These are phyloP conservation scores for Mesoclemmys tuberculata DNA, from an alignment of 2,113 vertebrate species.

Conservation along the genomic window DNA sequence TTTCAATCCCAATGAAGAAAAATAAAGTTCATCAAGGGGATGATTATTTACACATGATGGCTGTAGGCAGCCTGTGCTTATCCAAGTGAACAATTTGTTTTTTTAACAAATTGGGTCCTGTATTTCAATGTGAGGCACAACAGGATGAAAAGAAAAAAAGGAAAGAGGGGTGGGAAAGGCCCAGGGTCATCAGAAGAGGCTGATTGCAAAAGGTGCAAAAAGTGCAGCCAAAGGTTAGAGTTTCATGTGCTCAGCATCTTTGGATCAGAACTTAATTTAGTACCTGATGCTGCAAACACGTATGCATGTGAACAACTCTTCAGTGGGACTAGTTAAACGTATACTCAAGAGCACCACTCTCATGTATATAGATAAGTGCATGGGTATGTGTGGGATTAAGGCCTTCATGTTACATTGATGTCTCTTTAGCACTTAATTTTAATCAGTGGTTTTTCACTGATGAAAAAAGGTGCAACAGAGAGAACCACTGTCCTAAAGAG, in stretches of 20 bases:
- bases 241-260: not conserved
- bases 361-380: not conserved
- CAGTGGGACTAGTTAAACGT: not conserved
- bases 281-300: not conserved
- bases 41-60: slow-evolving; percentile 19
- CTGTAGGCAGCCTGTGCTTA: not conserved
- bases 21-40: not conserved
- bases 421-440: not conserved
- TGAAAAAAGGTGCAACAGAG: not conserved
- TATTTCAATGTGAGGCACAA: not conserved
- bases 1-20: not conserved
- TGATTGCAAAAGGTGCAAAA: not conserved
- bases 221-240: not conserved
- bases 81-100: not conserved
- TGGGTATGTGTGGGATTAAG: not conserved
- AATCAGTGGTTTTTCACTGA: not conserved
- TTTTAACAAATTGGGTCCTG: not conserved
- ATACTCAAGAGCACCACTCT: not conserved
- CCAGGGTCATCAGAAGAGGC: not conserved
- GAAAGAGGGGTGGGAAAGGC: not conserved
- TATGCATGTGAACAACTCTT: not conserved
- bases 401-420: not conserved
- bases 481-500: not conserved
- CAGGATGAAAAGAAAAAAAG: not conserved
- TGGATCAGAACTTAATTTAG: not conserved